phyloP scores from a whole-genome alignment of 2,113 vertebrate species.

The Cacatua alba region DNA sequence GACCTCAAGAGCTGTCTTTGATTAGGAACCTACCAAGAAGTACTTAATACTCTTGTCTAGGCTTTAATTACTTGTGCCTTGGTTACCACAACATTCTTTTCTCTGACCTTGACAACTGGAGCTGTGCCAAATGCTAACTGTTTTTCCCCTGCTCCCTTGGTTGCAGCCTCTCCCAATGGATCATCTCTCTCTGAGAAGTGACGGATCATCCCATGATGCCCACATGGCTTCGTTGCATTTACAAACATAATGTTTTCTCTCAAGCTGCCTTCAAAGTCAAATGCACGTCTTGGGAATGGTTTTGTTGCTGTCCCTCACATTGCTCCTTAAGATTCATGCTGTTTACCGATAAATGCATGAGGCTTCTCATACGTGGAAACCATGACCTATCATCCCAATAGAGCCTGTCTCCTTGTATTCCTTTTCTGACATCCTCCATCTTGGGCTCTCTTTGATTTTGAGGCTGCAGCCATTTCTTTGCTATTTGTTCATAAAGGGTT shows the following conservation, averaged over 20 bases:
- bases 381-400: rapidly evolving
- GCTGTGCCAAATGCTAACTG: background rate
- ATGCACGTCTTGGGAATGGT: background rate
- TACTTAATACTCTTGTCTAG: conserved; percentile 1
- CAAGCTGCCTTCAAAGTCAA: background rate
- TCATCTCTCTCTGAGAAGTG: background rate
- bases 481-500: background rate
- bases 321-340: background rate
- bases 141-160: background rate
- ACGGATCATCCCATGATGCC: background rate
- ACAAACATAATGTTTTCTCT: background rate
- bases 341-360: background rate
- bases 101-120: background rate
- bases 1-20: background rate
- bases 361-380: background rate
- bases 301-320: background rate
- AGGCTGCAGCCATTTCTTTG: background rate
- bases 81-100: background rate
- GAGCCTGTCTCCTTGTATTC: background rate
- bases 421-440: background rate
- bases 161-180: background rate
- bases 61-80: conserved; percentile 11
- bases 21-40: background rate
- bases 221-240: background rate
- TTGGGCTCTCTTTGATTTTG: background rate